Evolutionary conservation across 2,113 vertebrate species (phyloP).

Genomic region (Mustela nigripes): DNA sequence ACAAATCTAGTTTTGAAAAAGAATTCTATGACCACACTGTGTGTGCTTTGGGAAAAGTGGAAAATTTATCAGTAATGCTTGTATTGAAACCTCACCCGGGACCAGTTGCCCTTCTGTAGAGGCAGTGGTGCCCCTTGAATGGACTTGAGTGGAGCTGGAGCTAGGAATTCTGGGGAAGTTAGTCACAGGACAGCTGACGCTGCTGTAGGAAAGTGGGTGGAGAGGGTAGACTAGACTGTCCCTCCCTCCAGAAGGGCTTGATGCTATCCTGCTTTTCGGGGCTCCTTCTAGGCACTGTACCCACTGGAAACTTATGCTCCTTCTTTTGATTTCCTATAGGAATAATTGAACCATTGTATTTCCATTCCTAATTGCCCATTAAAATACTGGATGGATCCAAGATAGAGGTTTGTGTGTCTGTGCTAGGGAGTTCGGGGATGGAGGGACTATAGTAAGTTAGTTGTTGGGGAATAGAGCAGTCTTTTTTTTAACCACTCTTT

Average conservation of each 20-base stretch:
- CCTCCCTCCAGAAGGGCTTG: neutral
- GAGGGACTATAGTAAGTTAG: neutral
- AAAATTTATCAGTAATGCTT: conserved; percentile 2
- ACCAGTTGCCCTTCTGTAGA: neutral
- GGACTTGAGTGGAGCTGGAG: neutral
- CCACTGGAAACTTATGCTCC: neutral
- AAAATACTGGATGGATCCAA: neutral
- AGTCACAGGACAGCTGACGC: neutral
- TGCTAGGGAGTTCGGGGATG: neutral
- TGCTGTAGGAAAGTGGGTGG: neutral
- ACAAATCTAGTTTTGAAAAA: conserved; percentile 1
- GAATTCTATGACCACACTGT: neutral
- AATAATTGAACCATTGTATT: neutral
- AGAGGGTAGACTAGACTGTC: accelerated
- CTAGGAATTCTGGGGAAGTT: neutral
- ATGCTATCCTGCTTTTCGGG: neutral
- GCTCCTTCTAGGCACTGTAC: neutral
- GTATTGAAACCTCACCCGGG: neutral
- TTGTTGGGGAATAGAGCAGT: neutral
- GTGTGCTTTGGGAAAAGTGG: neutral
- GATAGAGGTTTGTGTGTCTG: neutral
- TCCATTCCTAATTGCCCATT: neutral
- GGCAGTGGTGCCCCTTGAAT: neutral
- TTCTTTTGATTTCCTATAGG: neutral
- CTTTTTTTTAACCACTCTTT: neutral